Conservation (phyloP, 2,113 vertebrate species). For the Megaptera novaeangliae region DNA sequence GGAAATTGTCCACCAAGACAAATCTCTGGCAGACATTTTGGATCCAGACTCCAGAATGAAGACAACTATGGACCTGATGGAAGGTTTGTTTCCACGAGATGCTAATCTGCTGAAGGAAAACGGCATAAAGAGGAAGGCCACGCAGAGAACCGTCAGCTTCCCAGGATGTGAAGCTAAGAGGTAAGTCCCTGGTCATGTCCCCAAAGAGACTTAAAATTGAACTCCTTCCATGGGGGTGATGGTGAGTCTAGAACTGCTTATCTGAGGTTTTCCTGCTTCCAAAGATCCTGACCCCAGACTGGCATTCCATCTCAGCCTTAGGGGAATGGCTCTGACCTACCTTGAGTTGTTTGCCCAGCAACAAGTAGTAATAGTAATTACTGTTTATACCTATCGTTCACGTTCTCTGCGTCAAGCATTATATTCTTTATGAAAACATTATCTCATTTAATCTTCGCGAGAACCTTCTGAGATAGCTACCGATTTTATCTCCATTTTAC, state of each 20-base stretch:
- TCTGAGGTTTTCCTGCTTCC: neutral
- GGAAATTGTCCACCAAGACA: conserved; percentile 89
- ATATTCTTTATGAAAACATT: neutral
- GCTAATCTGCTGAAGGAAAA: conserved; percentile 74
- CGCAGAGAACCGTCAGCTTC: conserved; percentile 56
- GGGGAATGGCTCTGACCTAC: neutral
- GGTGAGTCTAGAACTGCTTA: neutral
- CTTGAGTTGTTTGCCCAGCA: neutral
- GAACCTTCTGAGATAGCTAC: neutral
- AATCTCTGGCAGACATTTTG: conserved; percentile 89
- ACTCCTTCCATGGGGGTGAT: neutral
- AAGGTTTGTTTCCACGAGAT: conserved; percentile 88
- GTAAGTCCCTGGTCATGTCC: conserved; percentile 60
- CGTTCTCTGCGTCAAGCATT: neutral
- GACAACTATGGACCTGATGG: conserved; percentile 93
- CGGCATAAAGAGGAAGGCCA: conserved; percentile 72
- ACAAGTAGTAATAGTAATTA: neutral
- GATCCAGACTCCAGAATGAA: conserved; percentile 89
- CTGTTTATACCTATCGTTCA: neutral
- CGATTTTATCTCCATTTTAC: neutral
- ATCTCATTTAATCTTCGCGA: neutral
- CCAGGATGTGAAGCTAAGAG: neutral
- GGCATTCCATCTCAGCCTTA: neutral
- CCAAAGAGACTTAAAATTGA: neutral
- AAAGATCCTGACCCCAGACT: neutral